Evolutionary conservation across 1,140 invertebrate species (phyloP).

Genomic region (Amyelois transitella): DNA sequence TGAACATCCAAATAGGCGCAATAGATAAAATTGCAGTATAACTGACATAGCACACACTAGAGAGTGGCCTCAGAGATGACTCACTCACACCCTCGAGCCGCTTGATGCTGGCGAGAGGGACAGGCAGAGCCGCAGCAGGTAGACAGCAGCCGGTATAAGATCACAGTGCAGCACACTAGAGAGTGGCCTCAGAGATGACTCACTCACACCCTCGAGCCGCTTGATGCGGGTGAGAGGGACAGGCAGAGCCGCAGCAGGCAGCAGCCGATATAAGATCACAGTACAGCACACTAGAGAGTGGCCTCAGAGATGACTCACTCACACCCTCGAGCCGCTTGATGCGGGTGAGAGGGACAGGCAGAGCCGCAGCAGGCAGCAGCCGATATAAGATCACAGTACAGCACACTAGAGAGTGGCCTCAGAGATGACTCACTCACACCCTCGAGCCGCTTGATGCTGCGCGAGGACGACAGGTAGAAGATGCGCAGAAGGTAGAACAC

Average conservation of each 20-base stretch:
- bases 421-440: conserved; percentile 84
- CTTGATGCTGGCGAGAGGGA: conserved; percentile 87
- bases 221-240: conserved; percentile 87
- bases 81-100: conserved; percentile 92
- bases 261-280: conserved; percentile 85
- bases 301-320: conserved; percentile 79
- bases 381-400: no score
- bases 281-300: conserved; percentile 6
- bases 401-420: conserved; percentile 11
- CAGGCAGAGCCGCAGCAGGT: conserved; percentile 87
- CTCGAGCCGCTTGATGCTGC: conserved; percentile 92
- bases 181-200: conserved; percentile 65
- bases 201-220: conserved; percentile 91
- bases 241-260: conserved; percentile 87
- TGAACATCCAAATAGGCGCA: no score
- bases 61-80: conserved; percentile 56
- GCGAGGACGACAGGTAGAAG: conserved; percentile 87
- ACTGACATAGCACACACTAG: no score
- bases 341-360: conserved; percentile 88
- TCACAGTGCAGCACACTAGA: no score
- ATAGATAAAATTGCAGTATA: no score
- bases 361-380: conserved; percentile 86
- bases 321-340: conserved; percentile 92
- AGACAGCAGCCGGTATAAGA: conserved; percentile 84
- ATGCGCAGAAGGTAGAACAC: conserved; percentile 84